Percentiles rank a stretch among this genome's conserved stretches.
Evolutionary conservation across 2,113 vertebrate genomes (phyloP).

Genomic region (Mus spicilegus): DNA sequence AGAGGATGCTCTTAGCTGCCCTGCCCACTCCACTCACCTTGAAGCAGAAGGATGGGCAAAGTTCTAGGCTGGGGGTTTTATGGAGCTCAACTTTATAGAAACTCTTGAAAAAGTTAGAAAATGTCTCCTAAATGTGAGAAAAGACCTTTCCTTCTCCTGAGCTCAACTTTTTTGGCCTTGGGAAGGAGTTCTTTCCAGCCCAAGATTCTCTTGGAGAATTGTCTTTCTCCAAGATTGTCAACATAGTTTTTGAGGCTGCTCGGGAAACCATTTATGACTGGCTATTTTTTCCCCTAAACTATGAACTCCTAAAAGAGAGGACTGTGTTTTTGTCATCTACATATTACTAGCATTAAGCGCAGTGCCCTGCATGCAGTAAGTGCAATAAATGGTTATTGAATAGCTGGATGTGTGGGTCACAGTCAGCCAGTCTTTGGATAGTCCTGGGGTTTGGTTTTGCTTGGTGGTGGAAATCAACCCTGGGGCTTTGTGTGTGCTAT

Average conservation of each 20-base stretch:
- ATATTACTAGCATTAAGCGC: neutral
- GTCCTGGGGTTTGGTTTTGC: conserved; percentile 11
- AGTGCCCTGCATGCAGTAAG: neutral
- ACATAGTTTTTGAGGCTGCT: conserved; percentile 49
- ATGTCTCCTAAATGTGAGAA: conserved; percentile 15
- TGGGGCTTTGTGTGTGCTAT: neutral
- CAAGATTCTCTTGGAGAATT: neutral
- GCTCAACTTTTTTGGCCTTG: neutral
- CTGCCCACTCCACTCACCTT: neutral
- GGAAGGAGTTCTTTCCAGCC: neutral
- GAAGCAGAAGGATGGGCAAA: neutral
- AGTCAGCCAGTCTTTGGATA: neutral
- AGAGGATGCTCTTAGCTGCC: neutral
- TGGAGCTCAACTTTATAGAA: conserved; percentile 50
- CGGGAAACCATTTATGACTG: conserved; percentile 50
- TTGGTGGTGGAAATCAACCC: neutral
- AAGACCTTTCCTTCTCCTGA: conserved; percentile 21
- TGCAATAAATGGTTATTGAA: conserved; percentile 42
- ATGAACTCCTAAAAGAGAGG: neutral
- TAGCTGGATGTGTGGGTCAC: neutral
- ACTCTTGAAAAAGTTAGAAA: conserved; percentile 36
- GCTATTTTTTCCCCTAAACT: conserved; percentile 22
- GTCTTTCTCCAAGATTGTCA: conserved; percentile 46
- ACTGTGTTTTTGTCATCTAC: conserved; percentile 24
- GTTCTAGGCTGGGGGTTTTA: conserved; percentile 1